These are phyloP conservation scores for Australoheros facetus DNA, from an alignment of 2,797 vertebrate species.

Conservation along the genomic window DNA sequence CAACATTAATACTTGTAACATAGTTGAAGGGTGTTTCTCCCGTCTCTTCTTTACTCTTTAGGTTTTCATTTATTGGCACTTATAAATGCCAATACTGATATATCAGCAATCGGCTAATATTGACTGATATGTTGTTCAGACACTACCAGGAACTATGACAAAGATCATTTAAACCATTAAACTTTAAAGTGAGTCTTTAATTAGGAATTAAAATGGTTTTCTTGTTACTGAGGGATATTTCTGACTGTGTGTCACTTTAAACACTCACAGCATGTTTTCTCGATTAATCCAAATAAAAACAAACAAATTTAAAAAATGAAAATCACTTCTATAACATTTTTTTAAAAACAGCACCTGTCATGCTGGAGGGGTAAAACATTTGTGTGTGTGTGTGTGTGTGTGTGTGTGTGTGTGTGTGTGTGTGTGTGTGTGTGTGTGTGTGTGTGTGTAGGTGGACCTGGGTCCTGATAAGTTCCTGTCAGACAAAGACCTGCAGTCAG, in stretches of 20 bases:
- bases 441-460: slow-evolving; percentile 87
- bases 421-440: not conserved
- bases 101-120: too few species aligned
- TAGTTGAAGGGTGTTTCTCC: too few species aligned
- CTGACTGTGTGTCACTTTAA: not conserved
- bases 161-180: too few species aligned
- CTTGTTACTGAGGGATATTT: not conserved
- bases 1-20: too few species aligned
- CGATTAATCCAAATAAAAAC: too few species aligned
- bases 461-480: slow-evolving; percentile 96
- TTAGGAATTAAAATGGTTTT: not conserved
- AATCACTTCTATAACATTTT: not conserved
- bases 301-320: not conserved
- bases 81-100: too few species aligned
- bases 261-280: not conserved
- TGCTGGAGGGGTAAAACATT: not conserved
- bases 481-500: slow-evolving; percentile 95
- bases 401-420: not conserved
- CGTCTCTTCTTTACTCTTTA: too few species aligned
- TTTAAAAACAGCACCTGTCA: not conserved
- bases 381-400: not conserved
- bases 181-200: not conserved
- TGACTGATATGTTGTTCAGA: too few species aligned
- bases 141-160: too few species aligned
- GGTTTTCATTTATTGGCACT: too few species aligned